Evolutionary conservation across 2,888 invertebrate genomes (phyloP), one percentile per base, ranked within the genome.

Genomic region (Pachydiplax longipennis): DNA sequence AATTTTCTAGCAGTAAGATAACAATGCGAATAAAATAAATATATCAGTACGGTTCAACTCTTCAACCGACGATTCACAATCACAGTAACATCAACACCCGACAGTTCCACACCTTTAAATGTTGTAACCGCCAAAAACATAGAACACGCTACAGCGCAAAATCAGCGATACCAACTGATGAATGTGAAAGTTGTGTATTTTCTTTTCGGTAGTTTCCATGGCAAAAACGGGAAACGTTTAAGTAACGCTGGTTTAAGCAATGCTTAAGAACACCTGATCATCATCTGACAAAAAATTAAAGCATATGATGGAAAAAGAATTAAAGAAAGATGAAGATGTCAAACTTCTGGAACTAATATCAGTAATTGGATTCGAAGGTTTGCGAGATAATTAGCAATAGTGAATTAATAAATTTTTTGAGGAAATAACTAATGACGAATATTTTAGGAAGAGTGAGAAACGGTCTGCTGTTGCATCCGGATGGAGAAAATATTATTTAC

Each of bases 361-460:
- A 81, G 96, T 97, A 91, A 97, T 98, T 92, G 97, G 97, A 90
- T 97, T 97, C 94, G 97, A 97, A 94, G 98, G 97, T 97, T 15
- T 91, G 58, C 87, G 61, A 65, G 40, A 3, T 53, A 18, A 53
- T 53, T 53, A 18, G 13, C 1, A 53, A 53, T 53, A 8, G 4
- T 44, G 44, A 4, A 3, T 44, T 10, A 44, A 4, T 44, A 44
- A 6, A 44, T 10, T 6, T 6, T 44, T 44, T 44, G 10, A 10
- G 44, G 10, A 10, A 44, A 4, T 44, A 44, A 44, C 44, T 1
- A 44, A 8, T 3, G 18, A 53, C 18, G 8, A 18, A 18, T 15
- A 13, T 48, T 73, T 58, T 91, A 92, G 92, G 92, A 22, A 90
- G 91, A 81, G 90, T 91, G 10, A 73, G 90, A 58, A 90, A 93